A percentile compares a stretch with the other conserved stretches of the same genome.
Conservation (phyloP, 2,888 invertebrate genomes). For the Lordiphosa fenestrarum region DNA sequence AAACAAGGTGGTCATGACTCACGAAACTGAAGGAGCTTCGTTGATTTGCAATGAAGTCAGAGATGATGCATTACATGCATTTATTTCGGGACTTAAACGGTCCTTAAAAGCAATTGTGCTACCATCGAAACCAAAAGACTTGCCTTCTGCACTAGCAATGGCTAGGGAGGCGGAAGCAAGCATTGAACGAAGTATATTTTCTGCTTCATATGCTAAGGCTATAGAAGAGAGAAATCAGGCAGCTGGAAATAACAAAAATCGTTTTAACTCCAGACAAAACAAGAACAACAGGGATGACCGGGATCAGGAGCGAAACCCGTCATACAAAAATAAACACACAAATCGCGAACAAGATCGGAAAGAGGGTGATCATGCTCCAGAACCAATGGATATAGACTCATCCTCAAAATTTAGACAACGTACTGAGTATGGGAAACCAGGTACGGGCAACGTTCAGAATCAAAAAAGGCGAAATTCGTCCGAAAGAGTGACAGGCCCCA, state of each 20-base stretch:
- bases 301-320: constrained; percentile 6
- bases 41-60: no score
- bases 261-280: constrained; percentile 1
- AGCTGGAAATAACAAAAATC: background rate
- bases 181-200: no score
- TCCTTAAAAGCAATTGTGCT: constrained; percentile 2
- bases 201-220: no score
- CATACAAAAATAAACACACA: background rate
- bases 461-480: constrained; percentile 10
- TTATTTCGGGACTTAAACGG: constrained; percentile 1
- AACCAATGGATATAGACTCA: constrained; percentile 16
- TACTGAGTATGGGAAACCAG: background rate
- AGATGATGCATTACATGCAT: background rate
- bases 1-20: no score
- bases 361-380: constrained; percentile 6
- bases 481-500: constrained; percentile 8
- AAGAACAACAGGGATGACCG: constrained; percentile 4
- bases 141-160: constrained; percentile 12
- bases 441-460: constrained; percentile 6
- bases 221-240: background rate
- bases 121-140: constrained; percentile 5
- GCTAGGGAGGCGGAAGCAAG: constrained; percentile 8
- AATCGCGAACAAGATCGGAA: background rate
- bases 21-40: no score
- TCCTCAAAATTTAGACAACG: constrained; percentile 8